Evolutionary conservation across 2,113 vertebrate genomes (phyloP), one percentile per base, ranked within the genome.

Genomic region (Choloepus hoffmanni): DNA sequence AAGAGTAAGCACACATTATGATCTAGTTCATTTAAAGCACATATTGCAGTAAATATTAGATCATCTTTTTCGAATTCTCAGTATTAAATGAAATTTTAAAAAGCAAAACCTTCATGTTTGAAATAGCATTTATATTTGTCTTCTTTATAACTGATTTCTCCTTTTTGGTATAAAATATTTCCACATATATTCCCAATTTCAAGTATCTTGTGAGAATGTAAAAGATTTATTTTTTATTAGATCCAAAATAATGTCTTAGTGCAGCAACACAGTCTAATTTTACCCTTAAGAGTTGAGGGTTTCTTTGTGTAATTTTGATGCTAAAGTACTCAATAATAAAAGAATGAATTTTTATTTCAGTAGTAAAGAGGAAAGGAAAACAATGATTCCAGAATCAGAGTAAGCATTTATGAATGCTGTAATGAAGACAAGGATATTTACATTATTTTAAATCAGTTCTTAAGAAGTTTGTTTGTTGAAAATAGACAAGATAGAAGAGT

Each of bases 101-200:
- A 77, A 96, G 40, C 48, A 97, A 95, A 93, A 92, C 43, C 18
- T 92, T 98, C 60, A 91, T 86, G 95, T 96, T 92, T 89, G 94
- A 97, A 96, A 87, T 73, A 5, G 0, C 40, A 93, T 85, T 89
- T 62, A 55, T 96, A 77, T 90, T 97, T 77, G 97, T 96, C 23
- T 84, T 95, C 45, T 85, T 97, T 97, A 76, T 90, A 63, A 95
- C 63, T 4, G 2, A 48, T 24, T 94, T 93, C 19, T 94, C 77
- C 85, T 45, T 95, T 86, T 63, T 1, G 24, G 8, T 30, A 45
- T 40, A 55, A 81, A 50, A 24, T 50, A 53, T 93, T 97, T 95
- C 11, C 74, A 70, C 50, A 62, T 5, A 87, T 73, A 85, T 62
- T 92, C 94, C 60, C 7, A 36, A 73, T 90, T 85, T 78, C 19